Conservation (phyloP, 2,797 vertebrate genomes). For the Rhynchotus rufescens region DNA sequence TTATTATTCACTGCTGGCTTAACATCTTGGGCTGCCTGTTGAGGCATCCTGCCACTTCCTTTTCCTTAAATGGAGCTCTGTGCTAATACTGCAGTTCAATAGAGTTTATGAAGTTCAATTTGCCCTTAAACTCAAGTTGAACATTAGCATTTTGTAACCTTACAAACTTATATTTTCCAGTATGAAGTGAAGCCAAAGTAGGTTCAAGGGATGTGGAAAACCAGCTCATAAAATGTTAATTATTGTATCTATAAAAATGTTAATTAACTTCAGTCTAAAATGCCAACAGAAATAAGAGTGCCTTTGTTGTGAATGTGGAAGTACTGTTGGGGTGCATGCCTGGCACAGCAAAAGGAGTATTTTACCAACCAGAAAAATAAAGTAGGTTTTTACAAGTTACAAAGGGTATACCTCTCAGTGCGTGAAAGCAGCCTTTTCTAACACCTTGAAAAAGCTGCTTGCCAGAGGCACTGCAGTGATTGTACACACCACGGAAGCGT, state of each 20-base stretch:
- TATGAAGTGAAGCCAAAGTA: conserved; percentile 28
- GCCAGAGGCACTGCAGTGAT: not conserved
- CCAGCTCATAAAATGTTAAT: conserved; percentile 54
- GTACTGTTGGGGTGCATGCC: not conserved
- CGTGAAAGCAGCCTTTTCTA: not conserved
- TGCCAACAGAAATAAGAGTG: conserved; percentile 1
- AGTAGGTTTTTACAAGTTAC: not conserved
- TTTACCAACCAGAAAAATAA: not conserved
- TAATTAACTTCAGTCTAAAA: conserved; percentile 39
- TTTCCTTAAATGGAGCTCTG: not conserved
- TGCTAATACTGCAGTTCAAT: not conserved
- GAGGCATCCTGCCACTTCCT: not conserved
- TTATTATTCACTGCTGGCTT: not conserved
- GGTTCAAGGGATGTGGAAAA: conserved; percentile 36
- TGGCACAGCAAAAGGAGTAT: not conserved
- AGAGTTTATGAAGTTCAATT: conserved; percentile 17
- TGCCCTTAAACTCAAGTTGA: conserved; percentile 35
- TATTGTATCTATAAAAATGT: conserved; percentile 43
- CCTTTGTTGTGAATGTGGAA: not conserved
- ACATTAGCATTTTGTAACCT: conserved; percentile 41
- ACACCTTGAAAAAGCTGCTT: not conserved
- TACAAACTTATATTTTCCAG: not conserved
- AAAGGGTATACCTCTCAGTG: not conserved
- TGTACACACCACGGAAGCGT: not conserved
- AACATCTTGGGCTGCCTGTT: not conserved